phyloP scores from a whole-genome alignment of 1,140 invertebrate genomes.

The Aricia agestis region DNA sequence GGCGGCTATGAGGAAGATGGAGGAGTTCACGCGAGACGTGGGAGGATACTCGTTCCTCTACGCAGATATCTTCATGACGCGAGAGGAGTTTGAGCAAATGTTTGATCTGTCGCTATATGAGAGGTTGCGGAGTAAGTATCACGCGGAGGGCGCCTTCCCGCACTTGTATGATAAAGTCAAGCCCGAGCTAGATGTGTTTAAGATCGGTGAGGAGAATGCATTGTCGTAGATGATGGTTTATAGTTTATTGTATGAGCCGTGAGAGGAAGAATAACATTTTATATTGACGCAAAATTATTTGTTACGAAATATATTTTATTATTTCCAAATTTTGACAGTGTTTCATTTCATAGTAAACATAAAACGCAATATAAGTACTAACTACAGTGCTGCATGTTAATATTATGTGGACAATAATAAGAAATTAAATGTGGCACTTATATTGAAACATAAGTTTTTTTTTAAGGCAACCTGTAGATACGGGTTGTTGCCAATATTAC shows the following conservation, averaged over 20 bases:
- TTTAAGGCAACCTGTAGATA: too few species aligned
- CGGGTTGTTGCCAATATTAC: too few species aligned
- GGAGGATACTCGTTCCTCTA: conserved; percentile 83
- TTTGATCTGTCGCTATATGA: conserved; percentile 89
- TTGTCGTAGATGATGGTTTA: conserved; percentile 42
- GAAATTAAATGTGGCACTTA: too few species aligned
- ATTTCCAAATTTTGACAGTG: too few species aligned
- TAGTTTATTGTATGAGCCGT: background rate
- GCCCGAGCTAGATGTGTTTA: conserved; percentile 82
- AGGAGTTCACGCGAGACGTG: conserved; percentile 77
- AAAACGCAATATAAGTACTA: too few species aligned
- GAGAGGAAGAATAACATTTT: too few species aligned
- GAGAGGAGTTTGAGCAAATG: conserved; percentile 88
- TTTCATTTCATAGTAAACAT: too few species aligned
- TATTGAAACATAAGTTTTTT: too few species aligned
- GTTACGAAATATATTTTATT: too few species aligned
- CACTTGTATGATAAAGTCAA: conserved; percentile 91
- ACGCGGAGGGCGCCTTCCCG: conserved; percentile 85
- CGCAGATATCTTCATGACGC: conserved; percentile 88
- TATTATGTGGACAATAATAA: too few species aligned
- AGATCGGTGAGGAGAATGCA: conserved; percentile 79
- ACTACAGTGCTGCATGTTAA: too few species aligned
- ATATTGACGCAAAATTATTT: background rate
- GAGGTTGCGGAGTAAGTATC: conserved; percentile 78
- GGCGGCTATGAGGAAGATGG: conserved; percentile 70